Evolutionary conservation across 2,888 invertebrate genomes (phyloP).

Genomic region (Epirrita christyi): DNA sequence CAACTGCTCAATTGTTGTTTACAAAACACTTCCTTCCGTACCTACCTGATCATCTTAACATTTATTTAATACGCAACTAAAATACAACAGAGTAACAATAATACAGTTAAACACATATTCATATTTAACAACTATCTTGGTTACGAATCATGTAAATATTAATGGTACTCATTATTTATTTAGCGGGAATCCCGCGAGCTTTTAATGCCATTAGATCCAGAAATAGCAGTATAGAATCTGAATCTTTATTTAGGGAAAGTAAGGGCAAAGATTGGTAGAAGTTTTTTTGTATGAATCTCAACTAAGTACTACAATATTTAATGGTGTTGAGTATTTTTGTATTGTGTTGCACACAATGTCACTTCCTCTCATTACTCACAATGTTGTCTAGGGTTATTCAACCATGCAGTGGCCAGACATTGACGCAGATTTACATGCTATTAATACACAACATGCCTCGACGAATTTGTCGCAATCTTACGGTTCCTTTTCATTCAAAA

Average conservation of each 20-base stretch:
- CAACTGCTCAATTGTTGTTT: conserved; percentile 12
- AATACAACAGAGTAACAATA: conserved; percentile 1
- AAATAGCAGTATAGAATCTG: conserved; percentile 16
- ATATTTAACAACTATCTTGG: background rate
- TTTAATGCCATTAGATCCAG: conserved; percentile 15
- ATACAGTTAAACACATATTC: background rate
- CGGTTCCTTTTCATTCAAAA: conserved; percentile 38
- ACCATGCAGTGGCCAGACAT: conserved; percentile 52
- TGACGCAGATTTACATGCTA: conserved; percentile 51
- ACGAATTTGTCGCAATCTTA: conserved; percentile 42
- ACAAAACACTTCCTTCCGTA: conserved; percentile 4
- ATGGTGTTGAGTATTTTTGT: background rate
- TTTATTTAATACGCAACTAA: conserved; percentile 7
- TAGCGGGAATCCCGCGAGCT: conserved; percentile 10
- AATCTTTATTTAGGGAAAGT: conserved; percentile 2
- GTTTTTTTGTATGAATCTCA: conserved; percentile 6
- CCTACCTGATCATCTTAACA: background rate
- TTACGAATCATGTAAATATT: conserved; percentile 25
- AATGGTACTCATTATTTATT: conserved; percentile 23
- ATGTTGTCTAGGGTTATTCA: conserved; percentile 66
- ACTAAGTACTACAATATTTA: background rate
- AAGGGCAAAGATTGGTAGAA: background rate
- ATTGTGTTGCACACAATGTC: conserved; percentile 20
- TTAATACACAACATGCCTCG: conserved; percentile 49
- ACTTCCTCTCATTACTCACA: conserved; percentile 30